Base-by-base conservation (phyloP, 2,113 vertebrate genomes). In the Thalassoma bifasciatum region DNA sequence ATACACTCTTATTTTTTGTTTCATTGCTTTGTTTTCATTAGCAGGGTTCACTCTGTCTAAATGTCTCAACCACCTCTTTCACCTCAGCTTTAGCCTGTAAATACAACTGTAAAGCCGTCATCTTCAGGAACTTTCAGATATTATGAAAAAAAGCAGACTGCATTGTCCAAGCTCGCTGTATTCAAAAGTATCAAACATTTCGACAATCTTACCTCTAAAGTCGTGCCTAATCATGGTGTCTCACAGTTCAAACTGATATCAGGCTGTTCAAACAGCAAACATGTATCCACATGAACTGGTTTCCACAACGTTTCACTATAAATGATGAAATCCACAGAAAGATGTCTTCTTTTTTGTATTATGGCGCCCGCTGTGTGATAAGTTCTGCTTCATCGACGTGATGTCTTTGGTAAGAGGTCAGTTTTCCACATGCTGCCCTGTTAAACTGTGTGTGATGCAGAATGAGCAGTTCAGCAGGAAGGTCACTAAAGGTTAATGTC, bases 361-460 rank as follows among this genome's bases (percentile, higher is more conserved):
- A 38, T 9, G 14, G 17, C 37, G 14, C 17, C 24, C 47, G 23
- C 26, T 44, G 56, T 50, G n/a, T 2, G 38, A 61, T 59, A 40
- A 44, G 57, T 47, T 40, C 54, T 57, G 46, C 36, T 62, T 23
- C 47, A 58, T 49, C 59, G 34, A 56, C 34, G 58, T 21, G 63
- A 62, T 21, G 63, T 62, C 62, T 79, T 67, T 9, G 73, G 23
- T 64, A 73, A 78, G 66, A 74, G 40, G 21, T 73, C 42, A 65
- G 13, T 64, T 65, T 63, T 80, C 24, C 23, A 77, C 62, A 67
- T 54, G 70, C 51, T 52, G 53, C 49, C 58, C 58, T 46, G 57
- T 62, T 21, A 81, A 75, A 67, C 54, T 44, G 75, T 67, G 62
- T 72, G 8, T 71, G 56, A 75, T 74, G 60, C 72, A 80, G 78